These are phyloP conservation scores for Geopemphigus sp. DNA, from an alignment of 1,140 invertebrate genomes.

Conservation along the genomic window DNA sequence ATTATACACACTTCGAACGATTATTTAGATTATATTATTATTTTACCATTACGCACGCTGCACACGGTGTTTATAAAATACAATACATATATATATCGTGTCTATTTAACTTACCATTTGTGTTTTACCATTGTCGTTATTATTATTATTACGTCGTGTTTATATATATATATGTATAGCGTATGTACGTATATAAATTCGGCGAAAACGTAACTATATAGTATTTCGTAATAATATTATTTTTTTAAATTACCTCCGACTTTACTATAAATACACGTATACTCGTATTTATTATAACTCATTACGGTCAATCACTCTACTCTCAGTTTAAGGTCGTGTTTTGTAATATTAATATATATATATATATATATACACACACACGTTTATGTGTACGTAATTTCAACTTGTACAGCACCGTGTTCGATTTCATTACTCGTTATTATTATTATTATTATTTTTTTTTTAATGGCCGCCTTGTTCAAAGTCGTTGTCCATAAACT, in stretches of 20 bases:
- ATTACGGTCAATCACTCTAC: constrained; percentile 18
- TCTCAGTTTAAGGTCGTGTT: neutral
- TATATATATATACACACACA: constrained; percentile 20
- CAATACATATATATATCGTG: neutral
- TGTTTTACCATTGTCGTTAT: neutral
- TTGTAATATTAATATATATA: constrained; percentile 14
- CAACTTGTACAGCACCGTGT: constrained; percentile 1
- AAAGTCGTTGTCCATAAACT: constrained; percentile 42
- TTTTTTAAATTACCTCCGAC: constrained; percentile 7
- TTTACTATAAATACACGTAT: neutral
- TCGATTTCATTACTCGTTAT: constrained; percentile 33
- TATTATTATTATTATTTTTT: neutral
- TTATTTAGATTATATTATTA: constrained; percentile 21
- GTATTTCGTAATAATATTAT: neutral
- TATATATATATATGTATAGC: too few species aligned
- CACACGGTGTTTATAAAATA: too few species aligned
- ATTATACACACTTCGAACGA: neutral
- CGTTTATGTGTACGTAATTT: neutral
- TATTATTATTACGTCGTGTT: neutral
- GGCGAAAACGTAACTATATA: neutral
- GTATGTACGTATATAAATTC: constrained; percentile 3
- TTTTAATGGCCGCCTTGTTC: constrained; percentile 35
- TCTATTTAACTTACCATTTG: neutral
- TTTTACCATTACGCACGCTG: neutral
- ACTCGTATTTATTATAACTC: neutral